Conservation (phyloP, 2,888 invertebrate species). For the Nephrotoma flavescens region DNA sequence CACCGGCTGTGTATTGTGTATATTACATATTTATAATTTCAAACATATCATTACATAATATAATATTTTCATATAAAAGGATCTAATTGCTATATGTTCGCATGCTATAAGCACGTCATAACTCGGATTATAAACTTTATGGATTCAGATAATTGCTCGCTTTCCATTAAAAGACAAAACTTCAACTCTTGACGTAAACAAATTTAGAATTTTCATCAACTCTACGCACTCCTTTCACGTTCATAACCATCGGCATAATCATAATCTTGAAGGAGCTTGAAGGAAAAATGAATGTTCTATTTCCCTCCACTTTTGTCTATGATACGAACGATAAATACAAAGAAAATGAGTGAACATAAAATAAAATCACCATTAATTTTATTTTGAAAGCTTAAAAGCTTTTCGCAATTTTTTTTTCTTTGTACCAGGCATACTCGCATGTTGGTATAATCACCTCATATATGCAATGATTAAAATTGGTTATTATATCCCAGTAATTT, state of each 20-base stretch:
- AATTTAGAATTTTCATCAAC: neutral
- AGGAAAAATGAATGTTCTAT: neutral
- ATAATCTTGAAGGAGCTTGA: neutral
- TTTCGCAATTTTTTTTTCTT: neutral
- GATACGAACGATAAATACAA: neutral
- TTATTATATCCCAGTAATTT: neutral
- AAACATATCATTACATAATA: too few relatives aligned
- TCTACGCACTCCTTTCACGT: neutral
- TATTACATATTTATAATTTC: too few relatives aligned
- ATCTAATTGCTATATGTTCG: too few relatives aligned
- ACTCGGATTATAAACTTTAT: neutral
- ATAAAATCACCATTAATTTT: neutral
- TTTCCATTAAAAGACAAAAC: neutral
- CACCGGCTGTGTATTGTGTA: too few relatives aligned
- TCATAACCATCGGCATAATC: neutral
- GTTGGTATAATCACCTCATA: neutral
- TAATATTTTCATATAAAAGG: too few relatives aligned
- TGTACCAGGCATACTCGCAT: neutral
- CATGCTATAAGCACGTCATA: neutral
- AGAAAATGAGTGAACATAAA: neutral
- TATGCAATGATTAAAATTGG: neutral
- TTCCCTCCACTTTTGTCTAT: neutral
- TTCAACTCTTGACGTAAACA: neutral
- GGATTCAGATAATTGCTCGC: neutral
- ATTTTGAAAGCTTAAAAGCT: neutral